Evolutionary conservation across 2,113 vertebrate genomes (phyloP).

Genomic region (Struthidea cinerea): DNA sequence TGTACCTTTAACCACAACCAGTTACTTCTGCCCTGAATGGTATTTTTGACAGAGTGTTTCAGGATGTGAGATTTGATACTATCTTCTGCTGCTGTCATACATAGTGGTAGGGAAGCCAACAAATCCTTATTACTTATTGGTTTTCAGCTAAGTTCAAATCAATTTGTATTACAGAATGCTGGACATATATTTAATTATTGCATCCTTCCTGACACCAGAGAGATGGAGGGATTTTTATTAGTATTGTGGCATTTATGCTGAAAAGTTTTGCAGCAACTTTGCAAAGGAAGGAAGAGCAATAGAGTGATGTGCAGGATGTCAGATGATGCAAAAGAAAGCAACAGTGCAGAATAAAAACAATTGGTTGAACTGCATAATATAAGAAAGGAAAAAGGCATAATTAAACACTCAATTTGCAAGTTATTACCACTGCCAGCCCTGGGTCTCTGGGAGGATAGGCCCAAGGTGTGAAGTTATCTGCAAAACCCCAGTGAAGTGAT

Average conservation of each 20-base stretch:
- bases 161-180: slow-evolving; percentile 19
- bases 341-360: not conserved
- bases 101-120: not conserved
- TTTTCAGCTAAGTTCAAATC: slow-evolving; percentile 35
- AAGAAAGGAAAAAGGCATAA: not conserved
- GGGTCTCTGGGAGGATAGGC: not conserved
- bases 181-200: not conserved
- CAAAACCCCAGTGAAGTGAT: not conserved
- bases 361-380: not conserved
- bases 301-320: not conserved
- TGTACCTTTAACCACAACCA: not conserved
- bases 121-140: slow-evolving; percentile 56
- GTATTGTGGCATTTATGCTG: not conserved
- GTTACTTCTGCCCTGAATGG: not conserved
- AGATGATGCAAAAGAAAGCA: not conserved
- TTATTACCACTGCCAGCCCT: not conserved
- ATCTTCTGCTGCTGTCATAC: slow-evolving; percentile 24
- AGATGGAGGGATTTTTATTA: not conserved
- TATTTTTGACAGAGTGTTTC: not conserved
- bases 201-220: not conserved
- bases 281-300: not conserved
- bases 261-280: not conserved
- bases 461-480: not conserved
- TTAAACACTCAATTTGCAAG: not conserved
- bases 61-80: not conserved